phyloP scores from a whole-genome alignment of 2,888 invertebrate species.

The Hylaea fasciaria region DNA sequence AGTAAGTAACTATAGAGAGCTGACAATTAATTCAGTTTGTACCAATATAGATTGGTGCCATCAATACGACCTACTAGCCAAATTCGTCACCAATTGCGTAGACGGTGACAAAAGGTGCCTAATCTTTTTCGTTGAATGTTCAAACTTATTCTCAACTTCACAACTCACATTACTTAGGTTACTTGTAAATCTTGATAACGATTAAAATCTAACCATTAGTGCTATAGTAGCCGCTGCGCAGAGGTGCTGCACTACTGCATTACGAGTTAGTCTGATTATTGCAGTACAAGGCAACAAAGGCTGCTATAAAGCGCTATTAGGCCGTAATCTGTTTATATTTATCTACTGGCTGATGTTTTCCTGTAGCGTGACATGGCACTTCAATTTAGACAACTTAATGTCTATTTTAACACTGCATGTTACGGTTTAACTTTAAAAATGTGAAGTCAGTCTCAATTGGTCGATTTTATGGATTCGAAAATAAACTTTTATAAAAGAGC shows the following conservation, averaged over 20 bases:
- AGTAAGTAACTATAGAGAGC: too few species aligned
- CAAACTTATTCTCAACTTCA: too few species aligned
- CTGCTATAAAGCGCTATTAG: constrained; percentile 47
- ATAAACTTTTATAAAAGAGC: too few species aligned
- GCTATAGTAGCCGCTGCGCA: constrained; percentile 21
- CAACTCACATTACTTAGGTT: neutral
- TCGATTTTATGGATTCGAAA: too few species aligned
- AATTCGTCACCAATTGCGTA: too few species aligned
- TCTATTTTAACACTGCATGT: constrained; percentile 36
- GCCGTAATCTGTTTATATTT: constrained; percentile 54
- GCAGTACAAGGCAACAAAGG: constrained; percentile 36
- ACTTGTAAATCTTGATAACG: constrained; percentile 18
- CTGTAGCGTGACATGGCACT: constrained; percentile 41
- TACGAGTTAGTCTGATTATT: constrained; percentile 33
- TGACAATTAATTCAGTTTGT: too few species aligned
- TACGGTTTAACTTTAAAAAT: neutral
- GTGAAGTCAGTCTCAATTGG: too few species aligned
- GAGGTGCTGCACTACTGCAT: constrained; percentile 18
- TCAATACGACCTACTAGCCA: too few species aligned
- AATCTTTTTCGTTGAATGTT: too few species aligned
- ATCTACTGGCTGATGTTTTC: constrained; percentile 41
- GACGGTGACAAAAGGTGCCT: too few species aligned
- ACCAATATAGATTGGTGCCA: too few species aligned
- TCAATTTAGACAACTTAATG: constrained; percentile 32
- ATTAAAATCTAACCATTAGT: constrained; percentile 21